Evolutionary conservation across 2,113 vertebrate species (phyloP).

Genomic region (Casuarius casuarius): DNA sequence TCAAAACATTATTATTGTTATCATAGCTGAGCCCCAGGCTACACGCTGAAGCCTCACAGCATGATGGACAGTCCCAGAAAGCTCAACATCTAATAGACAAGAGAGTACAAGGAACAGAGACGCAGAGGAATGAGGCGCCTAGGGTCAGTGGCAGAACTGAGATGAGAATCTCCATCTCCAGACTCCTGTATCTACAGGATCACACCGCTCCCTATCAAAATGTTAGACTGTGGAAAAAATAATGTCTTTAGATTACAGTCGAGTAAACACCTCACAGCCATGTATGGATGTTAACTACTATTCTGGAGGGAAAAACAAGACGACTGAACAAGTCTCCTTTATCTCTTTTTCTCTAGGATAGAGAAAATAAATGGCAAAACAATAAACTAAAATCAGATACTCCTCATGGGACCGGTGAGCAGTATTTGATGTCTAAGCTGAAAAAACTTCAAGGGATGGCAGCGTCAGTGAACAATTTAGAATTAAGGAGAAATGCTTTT

Average conservation of each 20-base stretch:
- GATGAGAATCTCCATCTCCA: background rate
- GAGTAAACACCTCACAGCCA: background rate
- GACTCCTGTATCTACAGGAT: background rate
- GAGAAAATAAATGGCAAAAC: background rate
- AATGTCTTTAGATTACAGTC: background rate
- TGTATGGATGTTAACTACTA: background rate
- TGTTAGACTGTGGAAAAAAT: background rate
- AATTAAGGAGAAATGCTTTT: background rate
- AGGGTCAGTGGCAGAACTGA: background rate
- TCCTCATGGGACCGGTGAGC: background rate
- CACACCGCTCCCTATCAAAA: background rate
- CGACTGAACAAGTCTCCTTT: background rate
- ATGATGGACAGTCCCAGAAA: background rate
- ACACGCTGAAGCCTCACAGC: background rate
- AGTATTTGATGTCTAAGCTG: background rate
- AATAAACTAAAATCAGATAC: constrained; percentile 22
- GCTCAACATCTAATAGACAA: background rate
- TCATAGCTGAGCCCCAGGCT: background rate
- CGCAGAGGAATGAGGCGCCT: accelerated
- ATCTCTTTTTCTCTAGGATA: background rate
- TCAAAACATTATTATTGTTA: background rate
- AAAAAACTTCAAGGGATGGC: constrained; percentile 8
- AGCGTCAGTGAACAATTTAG: background rate
- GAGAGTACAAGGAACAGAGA: background rate
- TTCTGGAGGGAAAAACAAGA: background rate